phyloP scores from a whole-genome alignment of 2,888 invertebrate species.

The Drosophila quasianomalipes region DNA sequence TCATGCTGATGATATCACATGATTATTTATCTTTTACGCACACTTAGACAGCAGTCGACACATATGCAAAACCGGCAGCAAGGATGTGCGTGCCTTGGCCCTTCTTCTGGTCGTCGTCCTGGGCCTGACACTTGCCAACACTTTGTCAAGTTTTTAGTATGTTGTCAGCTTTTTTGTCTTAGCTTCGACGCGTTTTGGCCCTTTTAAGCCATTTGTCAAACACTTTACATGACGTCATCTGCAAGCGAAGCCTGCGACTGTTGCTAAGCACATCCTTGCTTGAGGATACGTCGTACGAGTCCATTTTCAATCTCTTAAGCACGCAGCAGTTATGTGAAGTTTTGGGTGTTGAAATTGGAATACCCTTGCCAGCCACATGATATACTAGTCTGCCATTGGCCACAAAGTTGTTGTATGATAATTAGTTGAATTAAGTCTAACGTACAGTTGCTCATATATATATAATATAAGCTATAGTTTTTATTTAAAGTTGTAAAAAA shows the following conservation, averaged over 20 bases:
- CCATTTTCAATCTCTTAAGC: slow-evolving; percentile 6
- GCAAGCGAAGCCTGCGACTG: slow-evolving; percentile 35
- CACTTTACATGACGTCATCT: slow-evolving; percentile 73
- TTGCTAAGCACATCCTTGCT: slow-evolving; percentile 17
- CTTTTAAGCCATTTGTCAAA: slow-evolving; percentile 77
- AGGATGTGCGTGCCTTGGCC: slow-evolving; percentile 47
- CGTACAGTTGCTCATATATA: background rate
- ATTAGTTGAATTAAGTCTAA: background rate
- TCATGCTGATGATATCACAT: slow-evolving; percentile 71
- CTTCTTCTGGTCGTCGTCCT: slow-evolving; percentile 21
- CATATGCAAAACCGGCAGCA: slow-evolving; percentile 67
- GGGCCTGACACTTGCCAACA: slow-evolving; percentile 77
- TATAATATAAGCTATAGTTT: background rate
- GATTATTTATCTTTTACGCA: slow-evolving; percentile 80
- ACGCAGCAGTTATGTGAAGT: background rate
- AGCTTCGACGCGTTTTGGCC: slow-evolving; percentile 41
- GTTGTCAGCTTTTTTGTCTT: slow-evolving; percentile 68
- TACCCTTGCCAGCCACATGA: background rate
- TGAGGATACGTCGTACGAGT: slow-evolving; percentile 1
- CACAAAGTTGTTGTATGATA: background rate
- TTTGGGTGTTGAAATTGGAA: background rate
- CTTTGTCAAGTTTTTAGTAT: slow-evolving; percentile 81
- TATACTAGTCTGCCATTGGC: background rate
- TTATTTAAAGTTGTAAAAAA: background rate
- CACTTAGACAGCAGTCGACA: slow-evolving; percentile 71